Evolutionary conservation across 2,888 invertebrate genomes (phyloP), one percentile per base, ranked within the genome.

Genomic region (Ophion ventricosus): DNA sequence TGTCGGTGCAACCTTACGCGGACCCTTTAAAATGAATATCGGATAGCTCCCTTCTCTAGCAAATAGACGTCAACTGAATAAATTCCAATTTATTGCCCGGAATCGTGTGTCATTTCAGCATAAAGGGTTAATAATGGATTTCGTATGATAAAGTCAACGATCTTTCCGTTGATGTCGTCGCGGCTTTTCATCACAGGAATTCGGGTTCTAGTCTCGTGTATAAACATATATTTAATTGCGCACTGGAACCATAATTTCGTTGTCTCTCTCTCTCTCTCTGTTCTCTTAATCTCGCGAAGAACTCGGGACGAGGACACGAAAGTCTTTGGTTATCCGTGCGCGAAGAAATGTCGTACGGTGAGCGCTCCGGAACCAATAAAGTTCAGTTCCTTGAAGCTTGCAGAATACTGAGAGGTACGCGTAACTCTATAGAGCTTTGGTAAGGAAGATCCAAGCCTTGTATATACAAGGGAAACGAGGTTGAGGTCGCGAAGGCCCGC

Each of bases 361-460:
- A 84, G 79, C 66, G 61, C 79, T 72, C 72, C 82, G 79, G 79
- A 84, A 82, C 84, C 82, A 84, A 84, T 84, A 84, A 84, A 84
- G 84, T 82, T 84, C 76, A 75, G 67, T 74, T 73, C 67, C 79
- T 79, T 67, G 82, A 76, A 73, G 80, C 80, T 64, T 54, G 43
- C 74, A 70, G 43, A 63, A n/a, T 64, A 25, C 26, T 57, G 63
- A 63, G 72, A 67, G n/a, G 72, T 63, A 70, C 57, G 54, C 66
- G 64, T 59, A 43, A 66, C 82, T 61, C 64, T 59, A 26, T 17
- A 25, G 72, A 66, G 54, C 75, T 78, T 79, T 61, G 73, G 35
- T 7, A n/a, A 69, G 75, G 63, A 54, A 40, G 69, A 35, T 66
- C 40, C 73, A 20, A 56, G 35, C 23, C 35, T 54, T 56, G 73